These are phyloP conservation scores for Mesoligia furuncula DNA, from an alignment of 2,888 invertebrate genomes.

Conservation along the genomic window DNA sequence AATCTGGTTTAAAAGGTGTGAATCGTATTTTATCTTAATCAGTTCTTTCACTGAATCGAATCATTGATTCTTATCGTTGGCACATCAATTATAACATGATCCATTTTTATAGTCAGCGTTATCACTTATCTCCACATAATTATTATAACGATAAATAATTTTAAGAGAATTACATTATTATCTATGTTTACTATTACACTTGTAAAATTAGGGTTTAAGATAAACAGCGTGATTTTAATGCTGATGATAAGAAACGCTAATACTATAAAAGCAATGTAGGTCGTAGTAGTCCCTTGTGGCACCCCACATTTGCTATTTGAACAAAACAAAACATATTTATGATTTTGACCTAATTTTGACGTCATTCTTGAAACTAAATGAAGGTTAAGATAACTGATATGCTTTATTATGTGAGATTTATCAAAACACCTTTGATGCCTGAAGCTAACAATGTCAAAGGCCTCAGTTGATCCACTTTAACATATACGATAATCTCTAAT, in stretches of 20 bases:
- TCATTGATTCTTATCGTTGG: constrained; percentile 26
- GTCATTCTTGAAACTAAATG: constrained; percentile 8
- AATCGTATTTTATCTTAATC: constrained; percentile 32
- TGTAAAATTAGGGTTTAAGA: constrained; percentile 48
- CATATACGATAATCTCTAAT: neutral
- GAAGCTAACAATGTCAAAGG: constrained; percentile 1
- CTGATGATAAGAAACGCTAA: constrained; percentile 33
- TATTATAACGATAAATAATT: constrained; percentile 39
- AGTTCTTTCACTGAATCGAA: constrained; percentile 32
- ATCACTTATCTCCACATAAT: constrained; percentile 40
- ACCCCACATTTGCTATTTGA: constrained; percentile 9
- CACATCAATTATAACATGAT: constrained; percentile 16
- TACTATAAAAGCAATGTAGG: constrained; percentile 45
- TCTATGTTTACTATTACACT: constrained; percentile 50
- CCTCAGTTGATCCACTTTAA: neutral
- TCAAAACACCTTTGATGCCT: neutral
- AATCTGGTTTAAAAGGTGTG: constrained; percentile 19
- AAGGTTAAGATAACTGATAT: neutral
- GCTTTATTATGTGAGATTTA: neutral
- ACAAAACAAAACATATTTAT: constrained; percentile 13
- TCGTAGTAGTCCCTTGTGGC: constrained; percentile 38
- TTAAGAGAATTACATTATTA: constrained; percentile 46
- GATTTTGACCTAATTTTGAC: neutral
- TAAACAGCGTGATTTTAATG: constrained; percentile 45
- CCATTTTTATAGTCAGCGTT: constrained; percentile 14